Percentiles rank a stretch among this genome's conserved stretches.
Evolutionary conservation across 1,140 invertebrate species (phyloP).

Genomic region (Drosophila varians): DNA sequence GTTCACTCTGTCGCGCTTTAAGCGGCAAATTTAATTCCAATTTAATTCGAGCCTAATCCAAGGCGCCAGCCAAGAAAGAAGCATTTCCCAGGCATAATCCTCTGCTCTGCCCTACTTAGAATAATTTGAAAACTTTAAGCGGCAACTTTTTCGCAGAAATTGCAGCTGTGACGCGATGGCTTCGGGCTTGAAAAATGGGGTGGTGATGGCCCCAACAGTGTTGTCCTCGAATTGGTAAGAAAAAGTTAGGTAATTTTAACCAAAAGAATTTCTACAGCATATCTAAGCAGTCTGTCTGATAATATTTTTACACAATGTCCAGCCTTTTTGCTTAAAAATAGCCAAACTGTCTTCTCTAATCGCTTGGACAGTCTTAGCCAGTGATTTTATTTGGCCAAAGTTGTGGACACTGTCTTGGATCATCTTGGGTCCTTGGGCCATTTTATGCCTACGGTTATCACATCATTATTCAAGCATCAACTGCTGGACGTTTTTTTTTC

Average conservation of each 20-base stretch:
- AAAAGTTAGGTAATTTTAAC: neutral
- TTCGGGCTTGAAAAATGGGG: neutral
- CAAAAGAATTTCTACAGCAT: no score
- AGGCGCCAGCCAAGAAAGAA: constrained; percentile 42
- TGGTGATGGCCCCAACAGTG: neutral
- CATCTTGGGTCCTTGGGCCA: constrained; percentile 47
- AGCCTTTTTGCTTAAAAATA: neutral
- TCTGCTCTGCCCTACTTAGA: constrained; percentile 69
- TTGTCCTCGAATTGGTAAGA: neutral
- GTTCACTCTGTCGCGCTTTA: constrained; percentile 72
- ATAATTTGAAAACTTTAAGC: constrained; percentile 82
- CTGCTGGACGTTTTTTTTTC: constrained; percentile 33
- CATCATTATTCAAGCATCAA: constrained; percentile 81
- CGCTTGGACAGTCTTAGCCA: neutral
- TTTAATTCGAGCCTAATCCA: constrained; percentile 76
- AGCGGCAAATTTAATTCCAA: constrained; percentile 70
- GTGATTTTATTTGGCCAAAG: constrained; percentile 64
- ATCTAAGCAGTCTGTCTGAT: no score
- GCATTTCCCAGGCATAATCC: constrained; percentile 45
- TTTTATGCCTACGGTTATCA: constrained; percentile 80
- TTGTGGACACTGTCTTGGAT: constrained; percentile 39
- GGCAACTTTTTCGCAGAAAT: constrained; percentile 48
- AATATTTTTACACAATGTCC: neutral
- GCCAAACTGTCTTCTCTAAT: neutral
- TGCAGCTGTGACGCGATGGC: constrained; percentile 62